Percentiles rank a stretch among this genome's conserved stretches.
Evolutionary conservation across 2,113 vertebrate species (phyloP).

Genomic region (Marmota monax): DNA sequence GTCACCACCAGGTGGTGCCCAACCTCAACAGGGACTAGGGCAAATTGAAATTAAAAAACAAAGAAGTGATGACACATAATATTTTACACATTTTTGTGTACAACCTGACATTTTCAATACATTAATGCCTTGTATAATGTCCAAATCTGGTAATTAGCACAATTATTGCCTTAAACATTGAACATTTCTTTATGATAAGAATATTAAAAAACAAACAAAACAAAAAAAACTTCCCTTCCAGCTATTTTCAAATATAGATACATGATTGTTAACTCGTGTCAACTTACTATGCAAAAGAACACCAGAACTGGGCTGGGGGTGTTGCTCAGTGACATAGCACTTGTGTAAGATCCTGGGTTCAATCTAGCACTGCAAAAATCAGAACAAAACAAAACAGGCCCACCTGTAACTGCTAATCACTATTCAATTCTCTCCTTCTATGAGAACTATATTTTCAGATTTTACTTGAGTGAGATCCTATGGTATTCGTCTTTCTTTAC

Average conservation of each 20-base stretch:
- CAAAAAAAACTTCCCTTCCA: neutral
- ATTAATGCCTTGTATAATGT: neutral
- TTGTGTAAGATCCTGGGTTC: no score
- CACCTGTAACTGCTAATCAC: neutral
- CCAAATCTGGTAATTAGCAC: neutral
- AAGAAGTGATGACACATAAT: neutral
- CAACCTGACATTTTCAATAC: neutral
- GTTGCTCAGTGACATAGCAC: no score
- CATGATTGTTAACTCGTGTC: neutral
- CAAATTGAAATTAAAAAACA: neutral
- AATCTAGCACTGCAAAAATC: no score
- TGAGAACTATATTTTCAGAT: neutral
- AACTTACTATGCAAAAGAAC: neutral
- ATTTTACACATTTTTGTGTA: neutral
- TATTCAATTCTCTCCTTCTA: neutral
- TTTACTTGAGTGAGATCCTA: neutral
- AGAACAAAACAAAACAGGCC: no score
- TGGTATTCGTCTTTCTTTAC: neutral
- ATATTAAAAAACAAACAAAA: neutral
- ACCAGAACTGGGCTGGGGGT: neutral
- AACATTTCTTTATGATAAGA: neutral
- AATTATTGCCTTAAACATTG: neutral
- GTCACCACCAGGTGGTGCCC: slow-evolving; percentile 66
- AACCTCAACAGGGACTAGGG: slow-evolving; percentile 15
- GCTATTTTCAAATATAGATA: neutral